phyloP scores from a whole-genome alignment of 1,140 invertebrate species.

The Drosophila guanche region DNA sequence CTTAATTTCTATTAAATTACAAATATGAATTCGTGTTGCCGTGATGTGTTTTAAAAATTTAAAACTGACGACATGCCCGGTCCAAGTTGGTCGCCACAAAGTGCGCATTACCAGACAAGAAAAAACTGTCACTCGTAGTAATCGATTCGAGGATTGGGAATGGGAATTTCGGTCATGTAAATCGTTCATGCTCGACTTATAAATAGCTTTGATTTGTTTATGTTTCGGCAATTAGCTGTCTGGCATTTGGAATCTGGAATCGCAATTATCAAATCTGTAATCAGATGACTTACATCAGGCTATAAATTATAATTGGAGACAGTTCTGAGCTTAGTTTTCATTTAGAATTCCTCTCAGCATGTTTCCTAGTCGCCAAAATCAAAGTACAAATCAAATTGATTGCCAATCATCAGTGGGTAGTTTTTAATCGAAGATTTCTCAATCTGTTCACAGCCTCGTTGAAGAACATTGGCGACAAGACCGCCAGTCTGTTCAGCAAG shows the following conservation, averaged over 20 bases:
- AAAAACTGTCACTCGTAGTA: conserved; percentile 5
- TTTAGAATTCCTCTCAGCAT: conserved; percentile 44
- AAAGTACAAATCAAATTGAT: conserved; percentile 26
- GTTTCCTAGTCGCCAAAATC: conserved; percentile 58
- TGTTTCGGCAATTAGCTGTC: conserved; percentile 68
- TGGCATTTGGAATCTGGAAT: conserved; percentile 42
- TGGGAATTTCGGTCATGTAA: conserved; percentile 23
- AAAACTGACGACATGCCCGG: conserved; percentile 37
- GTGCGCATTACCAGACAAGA: conserved; percentile 28
- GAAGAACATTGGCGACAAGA: conserved; percentile 87
- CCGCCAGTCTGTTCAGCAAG: conserved; percentile 86
- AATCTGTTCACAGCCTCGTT: conserved; percentile 84
- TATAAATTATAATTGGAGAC: conserved; percentile 63
- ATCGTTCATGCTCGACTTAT: conserved; percentile 41
- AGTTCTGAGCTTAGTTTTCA: conserved; percentile 54
- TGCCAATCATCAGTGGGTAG: not conserved
- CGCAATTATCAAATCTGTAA: conserved; percentile 24
- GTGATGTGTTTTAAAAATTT: conserved; percentile 20
- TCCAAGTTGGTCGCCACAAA: conserved; percentile 6
- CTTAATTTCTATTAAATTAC: conserved; percentile 59
- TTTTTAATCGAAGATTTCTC: conserved; percentile 4
- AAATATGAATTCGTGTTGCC: conserved; percentile 30
- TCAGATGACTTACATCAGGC: conserved; percentile 40
- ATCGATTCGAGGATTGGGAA: conserved; percentile 11
- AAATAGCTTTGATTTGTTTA: conserved; percentile 46